phyloP scores from a whole-genome alignment of 2,113 vertebrate genomes.

The Scopus umbretta region DNA sequence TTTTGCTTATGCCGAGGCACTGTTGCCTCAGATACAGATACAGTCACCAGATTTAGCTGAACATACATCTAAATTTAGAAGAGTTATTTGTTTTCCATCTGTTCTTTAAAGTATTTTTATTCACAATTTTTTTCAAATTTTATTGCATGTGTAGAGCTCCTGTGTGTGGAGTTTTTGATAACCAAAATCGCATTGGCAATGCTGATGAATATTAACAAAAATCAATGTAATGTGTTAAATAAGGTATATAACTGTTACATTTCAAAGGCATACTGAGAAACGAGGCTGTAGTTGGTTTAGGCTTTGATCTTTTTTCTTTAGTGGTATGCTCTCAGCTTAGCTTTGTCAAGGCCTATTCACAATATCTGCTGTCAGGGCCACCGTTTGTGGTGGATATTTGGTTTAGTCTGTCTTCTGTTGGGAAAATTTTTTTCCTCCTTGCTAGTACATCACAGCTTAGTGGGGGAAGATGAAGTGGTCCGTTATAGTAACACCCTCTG shows the following conservation, averaged over 20 bases:
- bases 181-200: not conserved
- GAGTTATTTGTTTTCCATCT: not conserved
- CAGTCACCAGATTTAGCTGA: not conserved
- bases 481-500: not conserved
- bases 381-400: not conserved
- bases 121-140: not conserved
- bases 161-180: not conserved
- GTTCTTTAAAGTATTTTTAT: not conserved
- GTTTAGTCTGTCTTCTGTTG: not conserved
- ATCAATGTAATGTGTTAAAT: slow-evolving; percentile 7
- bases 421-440: not conserved
- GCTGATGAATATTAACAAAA: slow-evolving; percentile 5
- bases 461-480: not conserved
- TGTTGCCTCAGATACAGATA: not conserved
- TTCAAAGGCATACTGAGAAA: slow-evolving; percentile 4
- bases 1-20: not conserved
- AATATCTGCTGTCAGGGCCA: not conserved
- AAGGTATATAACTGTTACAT: not conserved
- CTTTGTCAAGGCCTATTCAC: not conserved
- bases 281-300: not conserved
- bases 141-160: not conserved
- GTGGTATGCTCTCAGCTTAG: not conserved
- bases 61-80: not conserved
- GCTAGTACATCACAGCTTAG: not conserved
- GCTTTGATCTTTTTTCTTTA: slow-evolving; percentile 17